Evolutionary conservation across 2,888 invertebrate species (phyloP).

Genomic region (Diachrysia chrysitis): DNA sequence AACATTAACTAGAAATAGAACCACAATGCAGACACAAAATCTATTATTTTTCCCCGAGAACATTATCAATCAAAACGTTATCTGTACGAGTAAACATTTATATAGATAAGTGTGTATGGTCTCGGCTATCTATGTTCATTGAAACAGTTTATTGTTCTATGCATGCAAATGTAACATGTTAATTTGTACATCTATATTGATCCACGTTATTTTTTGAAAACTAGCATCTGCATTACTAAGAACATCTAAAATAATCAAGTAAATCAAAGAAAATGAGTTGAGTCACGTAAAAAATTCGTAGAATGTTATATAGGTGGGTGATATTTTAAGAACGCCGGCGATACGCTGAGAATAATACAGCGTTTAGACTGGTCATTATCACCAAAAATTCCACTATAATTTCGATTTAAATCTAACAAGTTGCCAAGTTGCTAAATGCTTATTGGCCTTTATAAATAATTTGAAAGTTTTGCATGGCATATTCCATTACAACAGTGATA

Average conservation of each 20-base stretch:
- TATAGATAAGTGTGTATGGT: conserved; percentile 24
- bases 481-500: conserved; percentile 15
- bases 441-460: conserved; percentile 17
- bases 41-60: conserved; percentile 23
- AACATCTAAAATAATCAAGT: conserved; percentile 46
- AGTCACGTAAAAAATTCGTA: conserved; percentile 57
- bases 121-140: conserved; percentile 22
- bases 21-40: not conserved
- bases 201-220: conserved; percentile 12
- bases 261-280: conserved; percentile 58
- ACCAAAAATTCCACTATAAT: conserved; percentile 50
- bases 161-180: conserved; percentile 12
- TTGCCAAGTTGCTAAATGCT: conserved; percentile 31
- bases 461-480: conserved; percentile 12
- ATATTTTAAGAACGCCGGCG: conserved; percentile 65
- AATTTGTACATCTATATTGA: conserved; percentile 2
- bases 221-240: conserved; percentile 36
- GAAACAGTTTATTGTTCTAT: conserved; percentile 18
- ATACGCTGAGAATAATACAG: conserved; percentile 57
- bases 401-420: conserved; percentile 35
- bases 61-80: conserved; percentile 45
- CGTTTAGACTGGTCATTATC: conserved; percentile 60
- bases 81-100: conserved; percentile 41
- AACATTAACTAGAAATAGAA: conserved; percentile 1
- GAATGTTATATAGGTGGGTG: conserved; percentile 55